phyloP scores from a whole-genome alignment of 2,888 invertebrate genomes.

The Tupiocoris notatus region DNA sequence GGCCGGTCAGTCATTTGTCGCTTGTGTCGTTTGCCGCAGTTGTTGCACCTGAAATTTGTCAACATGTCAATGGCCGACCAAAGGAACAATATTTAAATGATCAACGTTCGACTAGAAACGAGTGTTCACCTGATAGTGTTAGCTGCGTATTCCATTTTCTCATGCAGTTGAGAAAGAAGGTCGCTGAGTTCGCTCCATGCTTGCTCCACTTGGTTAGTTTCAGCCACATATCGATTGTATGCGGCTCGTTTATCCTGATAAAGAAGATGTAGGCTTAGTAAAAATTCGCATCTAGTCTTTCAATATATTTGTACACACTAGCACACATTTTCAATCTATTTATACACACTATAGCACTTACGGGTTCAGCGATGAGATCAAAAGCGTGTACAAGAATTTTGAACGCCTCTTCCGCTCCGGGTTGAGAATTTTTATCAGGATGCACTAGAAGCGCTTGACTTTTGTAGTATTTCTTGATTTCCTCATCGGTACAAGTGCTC shows the following conservation, averaged over 20 bases:
- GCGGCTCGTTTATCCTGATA: slow-evolving; percentile 69
- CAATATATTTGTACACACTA: too few species aligned
- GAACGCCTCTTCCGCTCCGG: slow-evolving; percentile 94
- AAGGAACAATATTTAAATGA: too few species aligned
- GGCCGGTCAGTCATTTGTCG: slow-evolving; percentile 82
- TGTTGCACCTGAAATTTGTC: slow-evolving; percentile 70
- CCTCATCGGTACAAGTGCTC: slow-evolving; percentile 84
- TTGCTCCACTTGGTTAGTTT: slow-evolving; percentile 78
- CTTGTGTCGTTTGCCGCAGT: slow-evolving; percentile 87
- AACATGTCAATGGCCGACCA: too few species aligned
- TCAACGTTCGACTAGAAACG: too few species aligned
- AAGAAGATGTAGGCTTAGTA: slow-evolving; percentile 29
- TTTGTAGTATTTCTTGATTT: slow-evolving; percentile 91
- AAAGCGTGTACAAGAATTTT: slow-evolving; percentile 94
- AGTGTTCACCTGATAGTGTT: slow-evolving; percentile 74
- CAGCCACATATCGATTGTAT: slow-evolving; percentile 71
- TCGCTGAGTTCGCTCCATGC: slow-evolving; percentile 87
- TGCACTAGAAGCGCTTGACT: slow-evolving; percentile 91
- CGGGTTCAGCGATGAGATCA: slow-evolving; percentile 89
- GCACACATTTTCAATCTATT: not conserved
- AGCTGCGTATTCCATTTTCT: slow-evolving; percentile 91
- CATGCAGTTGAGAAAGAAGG: slow-evolving; percentile 81
- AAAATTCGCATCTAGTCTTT: too few species aligned
- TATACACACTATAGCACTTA: slow-evolving; percentile 54
- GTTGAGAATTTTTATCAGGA: slow-evolving; percentile 93